Evolutionary conservation across 2,888 invertebrate species (phyloP).

Genomic region (Lasioglossum oenotherae): DNA sequence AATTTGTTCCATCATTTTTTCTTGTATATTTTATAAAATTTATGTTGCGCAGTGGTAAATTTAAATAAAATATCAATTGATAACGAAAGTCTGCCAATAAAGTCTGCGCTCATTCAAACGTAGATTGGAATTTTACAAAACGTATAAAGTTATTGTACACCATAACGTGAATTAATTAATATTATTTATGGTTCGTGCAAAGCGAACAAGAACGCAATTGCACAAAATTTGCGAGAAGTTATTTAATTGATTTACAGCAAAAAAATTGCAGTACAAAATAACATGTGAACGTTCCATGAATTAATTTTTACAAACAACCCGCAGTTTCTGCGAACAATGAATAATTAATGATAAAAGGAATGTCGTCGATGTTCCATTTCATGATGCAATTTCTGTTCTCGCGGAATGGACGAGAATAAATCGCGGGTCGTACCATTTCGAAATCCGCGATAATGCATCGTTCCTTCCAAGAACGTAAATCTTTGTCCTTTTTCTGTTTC

Average conservation of each 20-base stretch:
- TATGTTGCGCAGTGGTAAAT: background rate
- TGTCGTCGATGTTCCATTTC: background rate
- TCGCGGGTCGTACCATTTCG: conserved; percentile 26
- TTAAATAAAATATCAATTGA: background rate
- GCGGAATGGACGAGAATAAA: conserved; percentile 34
- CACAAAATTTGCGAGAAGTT: background rate
- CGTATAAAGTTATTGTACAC: background rate
- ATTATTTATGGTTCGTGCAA: background rate
- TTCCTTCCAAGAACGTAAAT: conserved; percentile 31
- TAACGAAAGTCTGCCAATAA: background rate
- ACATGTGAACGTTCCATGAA: background rate
- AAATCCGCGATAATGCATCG: conserved; percentile 43
- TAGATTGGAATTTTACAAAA: background rate
- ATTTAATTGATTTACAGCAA: background rate
- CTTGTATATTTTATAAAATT: background rate
- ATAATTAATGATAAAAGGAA: background rate
- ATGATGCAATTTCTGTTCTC: conserved; percentile 17
- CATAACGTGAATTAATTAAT: background rate
- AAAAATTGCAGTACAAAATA: background rate
- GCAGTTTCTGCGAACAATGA: background rate
- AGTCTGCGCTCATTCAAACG: background rate
- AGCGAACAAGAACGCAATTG: background rate
- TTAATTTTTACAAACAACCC: background rate
- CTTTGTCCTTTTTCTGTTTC: conserved; percentile 34
- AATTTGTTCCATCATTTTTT: background rate